A percentile compares a stretch with the other conserved stretches of the same genome.
Evolutionary conservation across 2,888 invertebrate species (phyloP).

Genomic region (Drosophila prolongata): DNA sequence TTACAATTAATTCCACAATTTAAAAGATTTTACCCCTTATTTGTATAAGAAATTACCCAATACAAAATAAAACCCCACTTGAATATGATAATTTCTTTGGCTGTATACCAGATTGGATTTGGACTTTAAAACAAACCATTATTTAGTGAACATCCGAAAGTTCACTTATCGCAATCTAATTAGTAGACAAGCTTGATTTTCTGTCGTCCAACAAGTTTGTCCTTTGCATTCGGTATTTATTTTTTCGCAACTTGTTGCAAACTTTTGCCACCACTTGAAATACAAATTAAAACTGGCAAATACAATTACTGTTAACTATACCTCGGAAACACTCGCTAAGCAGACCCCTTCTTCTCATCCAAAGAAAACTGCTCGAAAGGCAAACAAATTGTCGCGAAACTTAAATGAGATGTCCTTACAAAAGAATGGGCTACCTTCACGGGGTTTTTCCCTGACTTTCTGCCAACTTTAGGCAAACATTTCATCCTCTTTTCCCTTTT

Average conservation of each 20-base stretch:
- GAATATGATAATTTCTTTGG: not conserved
- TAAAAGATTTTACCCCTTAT: no score
- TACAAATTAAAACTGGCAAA: slow-evolving; percentile 62
- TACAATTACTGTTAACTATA: slow-evolving; percentile 65
- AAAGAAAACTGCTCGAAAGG: slow-evolving; percentile 28
- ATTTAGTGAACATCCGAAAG: slow-evolving; percentile 6
- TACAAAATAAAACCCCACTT: no score
- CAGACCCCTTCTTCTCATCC: slow-evolving; percentile 18
- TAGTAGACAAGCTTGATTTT: slow-evolving; percentile 20
- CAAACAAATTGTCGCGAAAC: slow-evolving; percentile 64
- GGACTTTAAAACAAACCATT: not conserved
- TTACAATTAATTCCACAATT: no score
- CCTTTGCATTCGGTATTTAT: slow-evolving; percentile 18
- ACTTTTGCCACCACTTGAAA: slow-evolving; percentile 44
- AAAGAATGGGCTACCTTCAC: slow-evolving; percentile 17
- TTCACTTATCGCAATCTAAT: slow-evolving; percentile 33
- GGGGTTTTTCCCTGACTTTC: not conserved
- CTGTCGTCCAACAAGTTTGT: slow-evolving; percentile 21
- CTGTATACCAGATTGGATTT: not conserved
- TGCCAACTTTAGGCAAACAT: slow-evolving; percentile 56
- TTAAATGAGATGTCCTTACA: slow-evolving; percentile 62
- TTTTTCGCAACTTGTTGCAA: slow-evolving; percentile 44
- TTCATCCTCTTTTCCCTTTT: slow-evolving; percentile 20
- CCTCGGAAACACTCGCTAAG: slow-evolving; percentile 51
- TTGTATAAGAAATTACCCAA: no score